Evolutionary conservation across 2,797 vertebrate species (phyloP), one percentile per base, ranked within the genome.

Genomic region (Malacoctenus gilli): DNA sequence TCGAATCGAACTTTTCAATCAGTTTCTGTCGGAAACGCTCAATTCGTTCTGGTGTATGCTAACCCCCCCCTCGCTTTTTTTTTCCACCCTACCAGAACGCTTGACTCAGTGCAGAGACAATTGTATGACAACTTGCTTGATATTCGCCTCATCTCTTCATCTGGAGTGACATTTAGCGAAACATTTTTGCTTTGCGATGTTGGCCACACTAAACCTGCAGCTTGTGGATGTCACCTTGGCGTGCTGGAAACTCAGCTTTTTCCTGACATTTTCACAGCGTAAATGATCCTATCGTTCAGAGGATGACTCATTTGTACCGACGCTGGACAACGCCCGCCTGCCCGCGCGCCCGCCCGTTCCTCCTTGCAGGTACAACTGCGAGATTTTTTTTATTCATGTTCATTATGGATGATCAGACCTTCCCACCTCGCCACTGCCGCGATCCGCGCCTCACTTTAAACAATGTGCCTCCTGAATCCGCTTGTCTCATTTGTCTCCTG

Each of bases 401-500:
- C n/a, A n/a, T n/a, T n/a, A n/a, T n/a, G n/a, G n/a, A 44, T 37
- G 52, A 59, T 74, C 43, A 30, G 35, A 55, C 6, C 5, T 1
- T 28, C 14, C 18, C 37, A 36, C 13, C 36, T 53, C 22, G 3
- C 51, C 39, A 52, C 38, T 8, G 8, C 66, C 48, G 30, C 63
- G 32, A 47, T 37, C 22, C 12, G 36, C 59, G 30, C 8, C 8
- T 34, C 19, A 25, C 12, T 57, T n/a, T 34, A 51, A 20, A 57
- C 32, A 43, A 48, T 51, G 23, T 37, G 28, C 48, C 43, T 36
- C 23, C 47, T 16, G 30, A 47, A n/a, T 39, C 48, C 2, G 15
- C 41, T 52, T 39, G 18, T 50, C 68, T 73, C 40, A 8, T 4
- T 59, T 66, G 57, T 43, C 44, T 39, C 16, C 34, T 67, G 64